Evolutionary conservation across 2,797 vertebrate species (phyloP), one percentile per base, ranked within the genome.

Genomic region (Hylomyscus alleni): DNA sequence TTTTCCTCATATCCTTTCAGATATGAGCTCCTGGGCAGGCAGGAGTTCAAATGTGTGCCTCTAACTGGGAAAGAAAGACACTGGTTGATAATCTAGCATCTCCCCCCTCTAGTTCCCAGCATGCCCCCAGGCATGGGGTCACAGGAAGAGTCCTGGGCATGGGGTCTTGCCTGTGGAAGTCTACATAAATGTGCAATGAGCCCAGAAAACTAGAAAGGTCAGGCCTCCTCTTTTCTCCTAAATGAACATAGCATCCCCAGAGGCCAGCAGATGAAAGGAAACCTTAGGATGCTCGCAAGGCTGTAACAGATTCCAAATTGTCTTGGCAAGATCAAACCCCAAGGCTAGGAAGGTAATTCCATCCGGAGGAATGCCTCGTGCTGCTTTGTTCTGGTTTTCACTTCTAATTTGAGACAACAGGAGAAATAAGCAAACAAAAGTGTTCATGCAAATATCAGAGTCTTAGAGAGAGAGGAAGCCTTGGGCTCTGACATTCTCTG

Each of bases 321-420:
- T 95, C 52, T 98, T 98, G 98, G 93, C 93, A 93, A 95, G 91
- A 94, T 89, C 96, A 96, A 97, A 93, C 60, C 97, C 96, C 78
- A 69, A 93, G 96, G 96, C 97, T 96, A 80, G 69, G 58, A 94
- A 95, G 97, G 94, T 73, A 96, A 98, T 97, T 98, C 96, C 95
- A 97, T 73, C 89, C 95, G 44, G 85, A 97, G 97, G 84, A 98
- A 95, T 20, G 47, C 95, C 95, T 98, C 96, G 94, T 95, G 72
- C 97, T 97, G 96, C 96, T 98, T 97, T 95, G 97, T 98, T 98
- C 97, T 90, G 89, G 75, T 97, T 98, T 98, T 98, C 98, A 75
- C 94, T 97, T 97, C 96, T 93, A 92, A 98, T 98, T 98, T 95
- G 72, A 93, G 92, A 97, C 89, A 95, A 97, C 54, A 93, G 97